Conservation (phyloP, 1,140 invertebrate species). For the Plutomurus gul region DNA sequence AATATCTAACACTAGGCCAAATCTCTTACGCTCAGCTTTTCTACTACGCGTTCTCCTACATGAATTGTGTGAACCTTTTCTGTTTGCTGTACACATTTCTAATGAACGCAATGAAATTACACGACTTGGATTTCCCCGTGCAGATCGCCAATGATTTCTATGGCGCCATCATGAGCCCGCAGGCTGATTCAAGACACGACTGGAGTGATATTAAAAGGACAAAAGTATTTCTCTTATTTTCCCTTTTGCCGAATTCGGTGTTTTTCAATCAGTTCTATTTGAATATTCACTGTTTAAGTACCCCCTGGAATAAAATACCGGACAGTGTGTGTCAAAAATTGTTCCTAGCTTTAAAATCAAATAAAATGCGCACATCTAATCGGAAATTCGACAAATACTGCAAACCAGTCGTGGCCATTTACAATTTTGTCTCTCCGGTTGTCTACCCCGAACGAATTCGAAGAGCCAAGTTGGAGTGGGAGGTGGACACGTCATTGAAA, state of each 20-base stretch:
- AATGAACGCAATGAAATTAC: not conserved
- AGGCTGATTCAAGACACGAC: not conserved
- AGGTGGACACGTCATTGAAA: not conserved
- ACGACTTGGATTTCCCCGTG: constrained; percentile 11
- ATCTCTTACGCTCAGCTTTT: constrained; percentile 22
- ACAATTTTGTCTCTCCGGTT: not conserved
- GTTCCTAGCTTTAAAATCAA: not conserved
- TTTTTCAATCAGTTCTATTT: constrained; percentile 4
- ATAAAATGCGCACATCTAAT: not conserved
- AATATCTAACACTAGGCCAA: not conserved
- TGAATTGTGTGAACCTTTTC: constrained; percentile 20
- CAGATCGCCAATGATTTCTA: constrained; percentile 8
- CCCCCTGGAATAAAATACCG: not conserved
- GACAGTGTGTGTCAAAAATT: not conserved
- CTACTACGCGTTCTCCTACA: not conserved
- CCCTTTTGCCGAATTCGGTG: not conserved
- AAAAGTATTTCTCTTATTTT: not conserved
- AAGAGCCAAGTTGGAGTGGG: not conserved
- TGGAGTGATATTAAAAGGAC: not conserved
- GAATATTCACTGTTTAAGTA: not conserved
- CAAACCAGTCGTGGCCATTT: not conserved
- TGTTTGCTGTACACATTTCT: not conserved
- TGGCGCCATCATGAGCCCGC: not conserved
- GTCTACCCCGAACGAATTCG: constrained; percentile 17
- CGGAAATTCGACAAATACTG: not conserved